Percentiles rank a stretch among this genome's conserved stretches.
These are phyloP conservation scores for Tachuris rubrigastra DNA, from an alignment of 2,113 vertebrate genomes.

Conservation along the genomic window DNA sequence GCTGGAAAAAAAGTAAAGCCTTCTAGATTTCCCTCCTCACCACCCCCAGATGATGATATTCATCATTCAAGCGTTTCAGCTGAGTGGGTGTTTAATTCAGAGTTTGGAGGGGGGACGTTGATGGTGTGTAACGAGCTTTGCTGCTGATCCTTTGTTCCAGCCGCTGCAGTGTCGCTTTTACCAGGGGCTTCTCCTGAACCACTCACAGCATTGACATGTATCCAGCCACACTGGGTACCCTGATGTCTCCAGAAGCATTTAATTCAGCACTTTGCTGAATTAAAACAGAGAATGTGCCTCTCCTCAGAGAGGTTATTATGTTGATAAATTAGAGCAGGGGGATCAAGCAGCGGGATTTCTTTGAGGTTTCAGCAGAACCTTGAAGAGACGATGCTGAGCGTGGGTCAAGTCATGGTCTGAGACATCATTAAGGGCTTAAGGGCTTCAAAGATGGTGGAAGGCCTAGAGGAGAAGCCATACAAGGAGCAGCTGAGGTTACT, in stretches of 20 bases:
- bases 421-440: not conserved
- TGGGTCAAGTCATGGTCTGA: not conserved
- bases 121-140: not conserved
- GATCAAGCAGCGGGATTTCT: not conserved
- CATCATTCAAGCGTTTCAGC: not conserved
- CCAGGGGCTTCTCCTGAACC: not conserved
- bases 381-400: not conserved
- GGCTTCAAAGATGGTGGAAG: not conserved
- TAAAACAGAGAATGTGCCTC: not conserved
- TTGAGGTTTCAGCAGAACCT: not conserved
- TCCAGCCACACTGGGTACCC: not conserved
- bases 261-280: not conserved
- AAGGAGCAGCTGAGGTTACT: not conserved
- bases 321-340: not conserved
- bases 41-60: constrained; percentile 20
- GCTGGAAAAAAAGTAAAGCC: constrained; percentile 45
- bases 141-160: not conserved
- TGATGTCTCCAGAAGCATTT: not conserved
- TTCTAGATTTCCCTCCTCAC: not conserved
- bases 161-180: not conserved
- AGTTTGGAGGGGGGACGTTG: not conserved
- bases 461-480: not conserved
- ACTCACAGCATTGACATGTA: not conserved
- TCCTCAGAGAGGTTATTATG: not conserved
- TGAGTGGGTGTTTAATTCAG: constrained; percentile 59